Conservation (phyloP, 2,888 invertebrate species). For the Xestia xanthographa region DNA sequence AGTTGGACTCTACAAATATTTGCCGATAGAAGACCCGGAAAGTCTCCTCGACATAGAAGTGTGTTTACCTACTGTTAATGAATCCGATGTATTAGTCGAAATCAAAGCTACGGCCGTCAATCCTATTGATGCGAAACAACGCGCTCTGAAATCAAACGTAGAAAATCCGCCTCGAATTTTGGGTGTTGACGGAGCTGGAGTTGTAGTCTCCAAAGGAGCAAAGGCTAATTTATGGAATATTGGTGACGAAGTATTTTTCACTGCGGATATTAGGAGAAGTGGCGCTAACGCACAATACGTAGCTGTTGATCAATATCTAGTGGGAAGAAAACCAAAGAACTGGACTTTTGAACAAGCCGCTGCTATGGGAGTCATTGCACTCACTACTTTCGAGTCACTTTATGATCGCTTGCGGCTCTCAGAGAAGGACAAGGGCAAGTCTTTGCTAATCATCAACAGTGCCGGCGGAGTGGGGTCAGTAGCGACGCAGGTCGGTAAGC, state of each 20-base stretch:
- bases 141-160: slow-evolving; percentile 80
- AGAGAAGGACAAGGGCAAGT: slow-evolving; percentile 84
- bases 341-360: slow-evolving; percentile 85
- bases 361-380: slow-evolving; percentile 82
- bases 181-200: slow-evolving; percentile 86
- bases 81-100: slow-evolving; percentile 81
- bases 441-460: slow-evolving; percentile 84
- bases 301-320: slow-evolving; percentile 78
- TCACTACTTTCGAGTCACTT: slow-evolving; percentile 83
- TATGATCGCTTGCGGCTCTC: slow-evolving; percentile 81
- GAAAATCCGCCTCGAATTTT: slow-evolving; percentile 79
- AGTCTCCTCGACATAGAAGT: slow-evolving; percentile 83
- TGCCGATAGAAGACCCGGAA: slow-evolving; percentile 80
- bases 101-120: slow-evolving; percentile 84
- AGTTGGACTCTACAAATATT: slow-evolving; percentile 84
- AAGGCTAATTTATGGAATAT: slow-evolving; percentile 74
- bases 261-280: slow-evolving; percentile 78
- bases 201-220: slow-evolving; percentile 80
- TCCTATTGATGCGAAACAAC: slow-evolving; percentile 83
- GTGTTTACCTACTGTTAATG: slow-evolving; percentile 74
- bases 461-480: slow-evolving; percentile 86
- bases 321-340: slow-evolving; percentile 81
- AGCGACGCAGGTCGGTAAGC: slow-evolving; percentile 82
- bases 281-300: slow-evolving; percentile 85
- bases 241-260: slow-evolving; percentile 85